phyloP scores from a whole-genome alignment of 30 jellyfish, hydroid and myxozoan species.

The Sanderia malayensis region DNA sequence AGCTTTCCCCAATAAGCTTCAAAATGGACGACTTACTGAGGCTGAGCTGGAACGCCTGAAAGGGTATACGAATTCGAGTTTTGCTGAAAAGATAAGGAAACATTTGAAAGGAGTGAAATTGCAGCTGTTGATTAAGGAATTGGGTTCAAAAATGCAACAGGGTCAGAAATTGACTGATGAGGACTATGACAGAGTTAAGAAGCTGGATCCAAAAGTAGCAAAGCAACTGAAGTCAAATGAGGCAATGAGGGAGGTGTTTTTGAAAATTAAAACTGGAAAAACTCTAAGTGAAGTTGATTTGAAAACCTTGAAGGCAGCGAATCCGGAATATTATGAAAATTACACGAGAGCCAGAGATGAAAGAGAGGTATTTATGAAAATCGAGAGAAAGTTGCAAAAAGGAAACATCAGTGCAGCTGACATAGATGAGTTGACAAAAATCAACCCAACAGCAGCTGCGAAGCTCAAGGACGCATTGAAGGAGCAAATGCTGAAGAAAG shows the following conservation, averaged over 20 bases:
- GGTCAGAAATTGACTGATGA: conserved; percentile 63
- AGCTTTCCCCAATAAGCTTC: conserved; percentile 51
- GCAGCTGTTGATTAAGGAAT: conserved; percentile 32
- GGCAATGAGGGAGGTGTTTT: conserved; percentile 30
- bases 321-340: conserved; percentile 65
- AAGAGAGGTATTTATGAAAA: conserved; percentile 20
- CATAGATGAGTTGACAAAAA: conserved; percentile 41
- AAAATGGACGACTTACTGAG: conserved; percentile 55
- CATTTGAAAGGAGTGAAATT: conserved; percentile 37
- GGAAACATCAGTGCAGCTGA: conserved; percentile 67
- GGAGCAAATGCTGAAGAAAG: conserved; percentile 69
- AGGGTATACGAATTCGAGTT: conserved; percentile 61
- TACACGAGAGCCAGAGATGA: conserved; percentile 15
- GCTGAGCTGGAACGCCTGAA: conserved; percentile 52
- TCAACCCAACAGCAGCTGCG: conserved; percentile 78
- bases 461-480: conserved; percentile 73
- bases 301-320: conserved; percentile 24
- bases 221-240: conserved; percentile 44
- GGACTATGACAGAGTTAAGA: conserved; percentile 60
- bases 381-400: conserved; percentile 33
- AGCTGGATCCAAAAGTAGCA: conserved; percentile 65
- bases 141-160: conserved; percentile 34
- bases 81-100: conserved; percentile 57
- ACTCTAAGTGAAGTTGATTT: conserved; percentile 61
- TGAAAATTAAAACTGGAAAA: conserved; percentile 44